Conservation (phyloP, 2,797 vertebrate species). For the Gorsachius magnificus region DNA sequence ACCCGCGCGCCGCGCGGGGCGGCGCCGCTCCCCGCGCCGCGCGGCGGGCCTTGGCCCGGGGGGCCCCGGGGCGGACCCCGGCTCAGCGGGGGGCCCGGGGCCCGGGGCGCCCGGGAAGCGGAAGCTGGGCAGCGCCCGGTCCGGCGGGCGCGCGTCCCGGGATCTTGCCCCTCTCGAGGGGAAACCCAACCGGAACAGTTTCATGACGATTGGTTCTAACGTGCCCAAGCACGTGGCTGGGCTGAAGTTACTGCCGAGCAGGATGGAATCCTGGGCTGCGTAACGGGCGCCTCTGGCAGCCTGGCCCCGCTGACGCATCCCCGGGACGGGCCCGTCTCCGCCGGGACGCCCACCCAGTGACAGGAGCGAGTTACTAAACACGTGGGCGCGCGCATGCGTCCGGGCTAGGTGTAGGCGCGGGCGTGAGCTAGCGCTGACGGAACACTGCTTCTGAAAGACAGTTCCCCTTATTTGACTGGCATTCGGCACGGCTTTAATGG, state of each 20-base stretch:
- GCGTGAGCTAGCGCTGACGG: fast-evolving
- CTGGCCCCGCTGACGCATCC: fast-evolving
- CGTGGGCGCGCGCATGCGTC: fast-evolving
- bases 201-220: too few relatives aligned
- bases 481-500: fast-evolving
- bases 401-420: neutral
- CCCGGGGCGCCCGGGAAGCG: neutral
- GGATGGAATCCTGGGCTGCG: neutral
- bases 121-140: neutral
- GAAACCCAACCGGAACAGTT: too few relatives aligned
- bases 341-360: neutral
- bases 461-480: neutral
- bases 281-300: neutral
- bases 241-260: neutral
- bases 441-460: fast-evolving
- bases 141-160: neutral
- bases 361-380: fast-evolving
- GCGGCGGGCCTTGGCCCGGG: neutral
- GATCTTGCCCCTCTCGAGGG: neutral
- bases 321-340: too few relatives aligned
- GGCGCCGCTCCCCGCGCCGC: neutral
- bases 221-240: neutral
- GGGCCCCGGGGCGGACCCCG: too few relatives aligned
- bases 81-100: neutral
- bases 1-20: too few relatives aligned